phyloP scores from a whole-genome alignment of 2,888 invertebrate species.

The Poecilus cupreus region DNA sequence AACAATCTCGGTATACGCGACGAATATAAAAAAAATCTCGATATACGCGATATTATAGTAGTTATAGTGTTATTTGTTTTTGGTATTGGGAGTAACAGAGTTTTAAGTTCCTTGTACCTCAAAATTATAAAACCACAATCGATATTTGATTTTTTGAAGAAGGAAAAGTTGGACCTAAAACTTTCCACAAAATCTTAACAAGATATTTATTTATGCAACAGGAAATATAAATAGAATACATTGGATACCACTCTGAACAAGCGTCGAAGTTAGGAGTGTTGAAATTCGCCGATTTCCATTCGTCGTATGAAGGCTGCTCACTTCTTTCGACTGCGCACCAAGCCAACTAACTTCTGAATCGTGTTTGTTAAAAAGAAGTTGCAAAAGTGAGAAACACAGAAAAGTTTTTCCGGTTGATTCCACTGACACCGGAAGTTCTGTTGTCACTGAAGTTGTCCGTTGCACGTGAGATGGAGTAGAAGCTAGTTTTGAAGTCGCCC shows the following conservation, averaged over 20 bases:
- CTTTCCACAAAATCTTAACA: no score
- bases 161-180: no score
- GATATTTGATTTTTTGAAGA: background rate
- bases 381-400: conserved; percentile 41
- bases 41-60: no score
- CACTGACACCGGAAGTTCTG: conserved; percentile 29
- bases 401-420: conserved; percentile 51
- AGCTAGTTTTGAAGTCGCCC: no score
- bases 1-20: no score
- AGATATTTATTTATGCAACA: background rate
- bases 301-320: background rate
- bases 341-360: conserved; percentile 29
- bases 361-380: conserved; percentile 45
- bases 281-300: conserved; percentile 28
- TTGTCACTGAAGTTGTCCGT: conserved; percentile 29
- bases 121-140: background rate
- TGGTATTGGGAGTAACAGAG: no score
- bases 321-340: background rate
- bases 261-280: conserved; percentile 4
- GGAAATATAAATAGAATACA: conserved; percentile 5
- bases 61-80: no score
- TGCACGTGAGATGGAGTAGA: background rate
- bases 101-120: no score
- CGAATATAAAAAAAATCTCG: no score
- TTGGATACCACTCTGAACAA: background rate